A percentile compares a stretch with the other conserved stretches of the same genome.
Conservation (phyloP, 64 coral and sea anemone genomes). For the Actinia tenebrosa region DNA sequence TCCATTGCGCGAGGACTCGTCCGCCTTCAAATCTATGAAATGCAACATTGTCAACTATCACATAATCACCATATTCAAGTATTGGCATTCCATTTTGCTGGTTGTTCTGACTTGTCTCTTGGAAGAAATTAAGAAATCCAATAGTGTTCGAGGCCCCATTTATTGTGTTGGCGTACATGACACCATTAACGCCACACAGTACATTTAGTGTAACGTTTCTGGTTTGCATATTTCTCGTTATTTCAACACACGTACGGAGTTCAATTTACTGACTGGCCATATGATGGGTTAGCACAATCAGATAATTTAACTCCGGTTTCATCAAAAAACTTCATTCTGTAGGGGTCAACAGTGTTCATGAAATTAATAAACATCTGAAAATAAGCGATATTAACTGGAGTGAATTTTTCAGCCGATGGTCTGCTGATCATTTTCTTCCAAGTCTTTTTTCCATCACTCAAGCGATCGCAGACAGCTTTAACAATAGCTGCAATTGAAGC, state of each 20-base stretch:
- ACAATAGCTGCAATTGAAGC: too few species aligned
- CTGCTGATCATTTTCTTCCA: too few species aligned
- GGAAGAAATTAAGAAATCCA: neutral
- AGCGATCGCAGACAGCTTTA: neutral
- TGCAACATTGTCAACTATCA: constrained; percentile 29
- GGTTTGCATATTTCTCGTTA: neutral
- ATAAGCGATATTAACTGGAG: too few species aligned
- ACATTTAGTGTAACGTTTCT: constrained; percentile 8
- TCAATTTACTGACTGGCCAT: neutral
- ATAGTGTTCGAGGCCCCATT: neutral
- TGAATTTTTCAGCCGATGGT: too few species aligned
- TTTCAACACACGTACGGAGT: neutral
- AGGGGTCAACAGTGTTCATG: too few species aligned
- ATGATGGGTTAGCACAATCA: neutral
- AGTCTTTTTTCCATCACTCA: too few species aligned
- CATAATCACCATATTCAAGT: constrained; percentile 12
- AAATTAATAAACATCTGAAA: too few species aligned
- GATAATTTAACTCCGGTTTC: too few species aligned
- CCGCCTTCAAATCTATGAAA: neutral
- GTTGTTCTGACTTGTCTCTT: neutral
- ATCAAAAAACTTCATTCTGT: too few species aligned
- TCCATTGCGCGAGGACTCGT: neutral
- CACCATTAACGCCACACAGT: constrained; percentile 12
- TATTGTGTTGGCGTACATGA: constrained; percentile 20
- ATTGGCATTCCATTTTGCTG: neutral